Percentiles rank a stretch among this genome's conserved stretches.
phyloP scores from a whole-genome alignment of 92 coral and sea anemone species.

The Paramuricea clavata region DNA sequence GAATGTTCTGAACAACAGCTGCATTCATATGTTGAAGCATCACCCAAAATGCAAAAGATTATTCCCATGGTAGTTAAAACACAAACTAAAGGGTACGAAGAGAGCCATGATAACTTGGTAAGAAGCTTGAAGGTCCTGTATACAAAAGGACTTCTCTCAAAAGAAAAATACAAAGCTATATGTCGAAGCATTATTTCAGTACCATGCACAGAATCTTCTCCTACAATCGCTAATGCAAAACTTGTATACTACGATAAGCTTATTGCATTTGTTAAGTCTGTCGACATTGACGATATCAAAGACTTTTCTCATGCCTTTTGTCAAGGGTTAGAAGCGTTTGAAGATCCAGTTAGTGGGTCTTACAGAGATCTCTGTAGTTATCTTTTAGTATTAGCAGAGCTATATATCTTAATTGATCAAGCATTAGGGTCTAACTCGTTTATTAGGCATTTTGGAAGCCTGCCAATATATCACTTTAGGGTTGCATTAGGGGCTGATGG shows the following conservation, averaged over 20 bases:
- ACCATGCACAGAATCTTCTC: neutral
- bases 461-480: neutral
- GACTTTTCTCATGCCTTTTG: constrained; percentile 43
- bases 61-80: constrained; percentile 63
- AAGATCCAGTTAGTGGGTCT: constrained; percentile 40
- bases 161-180: constrained; percentile 66
- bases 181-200: neutral
- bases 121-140: constrained; percentile 64
- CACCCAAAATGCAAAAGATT: constrained; percentile 63
- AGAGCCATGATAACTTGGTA: constrained; percentile 28
- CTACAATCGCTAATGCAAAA: neutral
- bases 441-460: neutral
- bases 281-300: constrained; percentile 38
- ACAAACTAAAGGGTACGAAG: constrained; percentile 61
- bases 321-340: constrained; percentile 36
- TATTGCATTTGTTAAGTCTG: constrained; percentile 41
- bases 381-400: constrained; percentile 38
- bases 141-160: constrained; percentile 64
- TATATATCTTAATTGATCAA: constrained; percentile 50
- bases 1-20: constrained; percentile 59
- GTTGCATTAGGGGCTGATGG: constrained; percentile 24
- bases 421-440: constrained; percentile 11
- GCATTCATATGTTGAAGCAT: constrained; percentile 54
- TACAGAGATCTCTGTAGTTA: constrained; percentile 42
- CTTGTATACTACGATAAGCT: constrained; percentile 44